Base-by-base conservation (phyloP, 2,113 vertebrate species). In the Sinocyclocheilus grahami region DNA sequence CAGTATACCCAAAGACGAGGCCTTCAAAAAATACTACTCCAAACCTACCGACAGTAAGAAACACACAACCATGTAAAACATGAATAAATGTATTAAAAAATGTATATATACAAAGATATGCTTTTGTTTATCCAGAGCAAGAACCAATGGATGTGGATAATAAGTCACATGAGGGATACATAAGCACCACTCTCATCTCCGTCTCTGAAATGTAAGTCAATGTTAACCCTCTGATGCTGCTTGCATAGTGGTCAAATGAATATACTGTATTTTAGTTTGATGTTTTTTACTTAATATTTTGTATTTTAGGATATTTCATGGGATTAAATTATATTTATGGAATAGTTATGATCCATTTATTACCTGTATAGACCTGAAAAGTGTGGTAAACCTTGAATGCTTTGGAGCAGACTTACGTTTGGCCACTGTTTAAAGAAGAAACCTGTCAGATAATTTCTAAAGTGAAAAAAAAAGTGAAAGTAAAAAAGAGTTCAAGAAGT, bases 21-120 rank as follows among this genome's bases (percentile, higher is more conserved):
- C 98, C n/a, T 99, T 99, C 39, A 96, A 96, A 81, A 99, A 99
- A 62, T 99, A 99, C 88, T 99, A 98, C 94, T 96, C 96, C 92
- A 96, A 97, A 88, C 97, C 96, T 9, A 94, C 96, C 46, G 97
- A 99, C 80, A 91, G 98, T 99, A 92, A 95, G 95, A 91, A 79
- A 5, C 37, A 1, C 12, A 0, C 24, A 78, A 11, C 33, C 11
- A 71, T 18, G 2, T 4, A 30, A 53, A 13, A 14, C 51, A 14
- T 77, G 3, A 55, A 65, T 76, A 60, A 71, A 30, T 60, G 7
- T 75, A 33, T 33, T 1, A 71, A 9, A 71, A 37, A 39, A 37
- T 8, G 7, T 39, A 11, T n/a, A 22, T n/a, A 62, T n/a, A 62
- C 22, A 62, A 58, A 20, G 18, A 58, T 58, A 20, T 58, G 0